Conservation (phyloP, 1,140 invertebrate genomes). For the Notospermus geniculatus region DNA sequence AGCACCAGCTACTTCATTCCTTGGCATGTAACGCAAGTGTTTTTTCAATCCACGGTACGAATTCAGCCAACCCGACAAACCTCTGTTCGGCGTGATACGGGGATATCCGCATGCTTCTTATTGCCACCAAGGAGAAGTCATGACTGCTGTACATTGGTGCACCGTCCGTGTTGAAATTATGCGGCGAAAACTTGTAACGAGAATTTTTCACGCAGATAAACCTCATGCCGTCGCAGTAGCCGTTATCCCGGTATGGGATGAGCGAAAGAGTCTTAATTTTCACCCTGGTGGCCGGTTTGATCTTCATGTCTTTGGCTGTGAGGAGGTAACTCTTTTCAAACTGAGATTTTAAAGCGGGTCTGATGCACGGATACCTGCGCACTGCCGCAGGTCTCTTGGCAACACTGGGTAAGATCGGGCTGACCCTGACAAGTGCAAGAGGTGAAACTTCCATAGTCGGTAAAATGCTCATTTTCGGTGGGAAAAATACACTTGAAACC, state of each 20-base stretch:
- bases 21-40: not conserved
- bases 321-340: not conserved
- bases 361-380: not conserved
- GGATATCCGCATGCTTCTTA: not conserved
- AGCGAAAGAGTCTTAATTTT: not conserved
- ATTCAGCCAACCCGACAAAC: not conserved
- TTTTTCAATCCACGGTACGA: constrained; percentile 3
- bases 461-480: not conserved
- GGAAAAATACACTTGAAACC: not conserved
- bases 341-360: not conserved
- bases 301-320: not conserved
- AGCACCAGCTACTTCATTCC: too few relatives aligned
- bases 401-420: not conserved
- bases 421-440: not conserved
- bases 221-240: not conserved
- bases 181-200: not conserved
- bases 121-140: not conserved
- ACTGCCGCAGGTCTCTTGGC: not conserved
- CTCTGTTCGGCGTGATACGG: not conserved
- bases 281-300: not conserved
- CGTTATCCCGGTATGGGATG: too few relatives aligned
- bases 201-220: not conserved
- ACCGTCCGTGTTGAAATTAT: constrained; percentile 1
- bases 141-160: not conserved
- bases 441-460: not conserved